Base-by-base conservation (phyloP, 2,888 invertebrate species). In the Pecten maximus region DNA sequence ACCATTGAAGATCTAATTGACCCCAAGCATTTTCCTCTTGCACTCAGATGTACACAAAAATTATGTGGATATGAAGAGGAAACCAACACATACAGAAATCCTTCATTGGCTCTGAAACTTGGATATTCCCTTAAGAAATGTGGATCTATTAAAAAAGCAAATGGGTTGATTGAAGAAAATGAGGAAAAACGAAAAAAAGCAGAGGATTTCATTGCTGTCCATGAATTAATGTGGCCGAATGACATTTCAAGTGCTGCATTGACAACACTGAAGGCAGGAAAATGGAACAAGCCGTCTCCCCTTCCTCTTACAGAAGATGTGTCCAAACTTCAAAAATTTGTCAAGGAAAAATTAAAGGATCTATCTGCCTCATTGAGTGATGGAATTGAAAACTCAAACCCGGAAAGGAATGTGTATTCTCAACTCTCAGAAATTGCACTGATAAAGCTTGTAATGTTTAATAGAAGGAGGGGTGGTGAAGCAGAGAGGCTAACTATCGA, bases 101-200 rank as follows among this genome's bases (percentile, higher is more conserved):
- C 91, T 48, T 90, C 88, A 39, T 44, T 91, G 87, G 91, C 90
- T 40, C 86, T 91, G 40, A 91, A 91, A 54, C 40, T 91, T 19
- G 91, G 91, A 48, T 87, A 91, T 90, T 50, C 87, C n/a, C 60
- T 91, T 60, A 91, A 91, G 35, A 90, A 91, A 89, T 91, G 91
- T 89, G 91, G 86, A 12, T 88, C 48, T 35, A 90, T 90, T 54
- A 28, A 87, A 87, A 90, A 87, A 40, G 50, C 88, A 50, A 50
- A 50, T 50, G 50, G 15, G 16, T 50, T 50, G 50, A 50, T 50
- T 50, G 50, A 50, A 50, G 50, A 50, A 50, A 50, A 50, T 50
- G 50, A 50, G 19, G 50, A 50, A 50, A 50, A 50, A 16, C 50
- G 50, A 16, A 16, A 50, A 50, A 50, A 50, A 16, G 50, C 50